phyloP scores from a whole-genome alignment of 2,888 invertebrate species.

The Mimas tiliae region DNA sequence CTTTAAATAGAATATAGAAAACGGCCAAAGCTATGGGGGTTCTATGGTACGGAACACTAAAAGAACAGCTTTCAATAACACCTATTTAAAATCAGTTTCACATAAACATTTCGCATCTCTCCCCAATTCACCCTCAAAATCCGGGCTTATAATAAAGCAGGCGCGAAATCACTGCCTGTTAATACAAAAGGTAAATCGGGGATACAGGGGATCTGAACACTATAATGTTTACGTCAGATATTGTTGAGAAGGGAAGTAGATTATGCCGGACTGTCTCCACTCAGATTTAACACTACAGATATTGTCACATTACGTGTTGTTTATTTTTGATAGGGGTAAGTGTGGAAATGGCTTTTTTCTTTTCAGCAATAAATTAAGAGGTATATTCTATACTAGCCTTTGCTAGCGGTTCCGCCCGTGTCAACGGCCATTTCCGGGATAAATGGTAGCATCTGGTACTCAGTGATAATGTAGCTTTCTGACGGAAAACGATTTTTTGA shows the following conservation, averaged over 20 bases:
- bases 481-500: no score
- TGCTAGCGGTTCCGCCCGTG: no score
- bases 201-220: not conserved
- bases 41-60: no score
- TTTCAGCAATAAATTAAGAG: not conserved
- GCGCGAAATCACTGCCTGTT: conserved; percentile 2
- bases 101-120: not conserved
- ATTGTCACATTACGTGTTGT: conserved; percentile 14
- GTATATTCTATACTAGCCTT: no score
- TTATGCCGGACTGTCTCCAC: conserved; percentile 7
- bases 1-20: no score
- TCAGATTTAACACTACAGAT: conserved; percentile 16
- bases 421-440: no score
- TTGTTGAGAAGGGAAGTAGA: conserved; percentile 21
- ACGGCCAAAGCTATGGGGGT: no score
- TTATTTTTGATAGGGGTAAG: conserved; percentile 40
- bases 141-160: conserved; percentile 1
- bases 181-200: conserved; percentile 3
- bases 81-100: not conserved
- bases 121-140: conserved; percentile 1
- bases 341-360: conserved; percentile 45
- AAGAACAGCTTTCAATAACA: not conserved
- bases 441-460: no score
- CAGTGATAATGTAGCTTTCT: no score
- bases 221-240: conserved; percentile 6